These are phyloP conservation scores for Tachina grossa DNA, from an alignment of 2,888 invertebrate species.

Conservation along the genomic window DNA sequence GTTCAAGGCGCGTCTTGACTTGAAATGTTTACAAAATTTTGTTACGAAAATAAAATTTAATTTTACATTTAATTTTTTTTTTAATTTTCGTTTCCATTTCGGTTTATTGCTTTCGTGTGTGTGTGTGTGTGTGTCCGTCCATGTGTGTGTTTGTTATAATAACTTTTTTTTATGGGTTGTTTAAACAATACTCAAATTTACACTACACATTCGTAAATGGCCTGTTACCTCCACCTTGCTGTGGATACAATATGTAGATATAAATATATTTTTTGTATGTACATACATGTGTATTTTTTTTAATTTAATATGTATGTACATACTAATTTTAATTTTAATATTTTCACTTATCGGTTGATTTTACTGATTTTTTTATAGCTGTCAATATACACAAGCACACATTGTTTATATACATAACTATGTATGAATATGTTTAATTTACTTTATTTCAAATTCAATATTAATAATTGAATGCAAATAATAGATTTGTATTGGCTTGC, in stretches of 20 bases:
- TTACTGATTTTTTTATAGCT: neutral
- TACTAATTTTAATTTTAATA: constrained; percentile 22
- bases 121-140: constrained; percentile 26
- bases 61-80: constrained; percentile 30
- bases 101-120: constrained; percentile 27
- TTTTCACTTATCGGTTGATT: constrained; percentile 26
- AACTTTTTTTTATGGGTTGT: constrained; percentile 60
- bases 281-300: too few relatives aligned
- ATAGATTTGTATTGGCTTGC: constrained; percentile 21
- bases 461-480: constrained; percentile 50
- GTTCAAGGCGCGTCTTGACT: constrained; percentile 69
- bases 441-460: constrained; percentile 52
- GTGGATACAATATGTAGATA: constrained; percentile 29
- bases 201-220: constrained; percentile 44
- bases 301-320: neutral
- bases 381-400: neutral
- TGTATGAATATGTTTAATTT: neutral
- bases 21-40: constrained; percentile 62
- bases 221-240: constrained; percentile 49
- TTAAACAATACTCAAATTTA: constrained; percentile 65
- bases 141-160: constrained; percentile 53
- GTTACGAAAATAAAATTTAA: constrained; percentile 65
- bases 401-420: neutral
- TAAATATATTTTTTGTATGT: neutral
- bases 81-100: constrained; percentile 31